Conservation (phyloP, 2,888 invertebrate genomes). For the Coecobrya sp. region DNA sequence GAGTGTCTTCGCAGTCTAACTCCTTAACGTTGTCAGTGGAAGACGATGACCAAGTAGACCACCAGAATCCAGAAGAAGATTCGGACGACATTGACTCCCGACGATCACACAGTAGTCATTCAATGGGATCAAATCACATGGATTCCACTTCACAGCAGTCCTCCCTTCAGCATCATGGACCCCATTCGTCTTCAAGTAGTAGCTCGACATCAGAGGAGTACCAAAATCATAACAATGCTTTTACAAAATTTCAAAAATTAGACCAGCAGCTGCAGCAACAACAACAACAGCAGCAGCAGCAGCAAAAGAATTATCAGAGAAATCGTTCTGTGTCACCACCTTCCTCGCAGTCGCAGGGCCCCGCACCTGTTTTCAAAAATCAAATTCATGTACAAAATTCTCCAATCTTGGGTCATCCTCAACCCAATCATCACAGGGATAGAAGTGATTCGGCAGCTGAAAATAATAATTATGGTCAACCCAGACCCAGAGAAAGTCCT, state of each 20-base stretch:
- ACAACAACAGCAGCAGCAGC: conserved; percentile 80
- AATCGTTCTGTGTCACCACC: conserved; percentile 89
- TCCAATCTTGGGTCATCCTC: conserved; percentile 79
- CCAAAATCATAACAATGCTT: conserved; percentile 84
- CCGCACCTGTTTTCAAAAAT: conserved; percentile 87
- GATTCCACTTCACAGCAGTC: conserved; percentile 77
- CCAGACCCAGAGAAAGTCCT: conserved; percentile 83
- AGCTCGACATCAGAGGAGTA: conserved; percentile 81
- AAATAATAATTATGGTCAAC: conserved; percentile 85
- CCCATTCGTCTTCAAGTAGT: conserved; percentile 79
- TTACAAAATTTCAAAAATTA: conserved; percentile 84
- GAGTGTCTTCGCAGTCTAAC: conserved; percentile 84
- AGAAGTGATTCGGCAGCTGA: conserved; percentile 87
- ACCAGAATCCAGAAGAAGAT: conserved; percentile 75
- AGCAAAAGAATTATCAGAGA: conserved; percentile 85
- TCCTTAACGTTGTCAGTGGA: conserved; percentile 83
- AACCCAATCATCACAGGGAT: conserved; percentile 82
- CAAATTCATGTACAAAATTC: conserved; percentile 86
- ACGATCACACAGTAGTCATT: conserved; percentile 77
- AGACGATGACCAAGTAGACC: conserved; percentile 83
- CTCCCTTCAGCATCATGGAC: conserved; percentile 75
- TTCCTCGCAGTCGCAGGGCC: conserved; percentile 87
- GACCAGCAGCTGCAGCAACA: conserved; percentile 81
- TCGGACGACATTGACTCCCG: conserved; percentile 78
- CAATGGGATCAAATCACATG: conserved; percentile 72